Evolutionary conservation across 2,113 vertebrate species (phyloP).

Genomic region (Acanthochromis polyacanthus): DNA sequence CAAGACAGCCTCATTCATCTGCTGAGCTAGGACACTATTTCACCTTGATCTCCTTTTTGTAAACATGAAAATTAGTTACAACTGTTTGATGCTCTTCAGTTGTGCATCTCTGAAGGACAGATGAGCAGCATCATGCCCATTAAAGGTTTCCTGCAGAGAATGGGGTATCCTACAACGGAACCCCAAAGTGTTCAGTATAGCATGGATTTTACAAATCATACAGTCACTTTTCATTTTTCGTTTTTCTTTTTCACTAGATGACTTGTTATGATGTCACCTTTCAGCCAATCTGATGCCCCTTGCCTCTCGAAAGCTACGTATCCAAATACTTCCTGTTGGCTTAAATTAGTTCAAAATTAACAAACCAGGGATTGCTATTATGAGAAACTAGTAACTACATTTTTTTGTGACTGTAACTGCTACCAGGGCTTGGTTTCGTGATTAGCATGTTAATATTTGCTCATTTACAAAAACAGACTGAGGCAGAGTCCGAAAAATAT

Average conservation of each 20-base stretch:
- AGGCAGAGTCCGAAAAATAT: neutral
- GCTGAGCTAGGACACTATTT: slow-evolving; percentile 7
- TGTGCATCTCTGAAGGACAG: slow-evolving; percentile 21
- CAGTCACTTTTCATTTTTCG: neutral
- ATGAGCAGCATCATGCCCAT: neutral
- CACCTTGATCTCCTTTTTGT: slow-evolving; percentile 40
- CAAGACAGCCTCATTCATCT: slow-evolving; percentile 35
- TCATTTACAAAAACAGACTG: neutral
- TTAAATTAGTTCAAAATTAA: neutral
- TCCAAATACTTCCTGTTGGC: neutral
- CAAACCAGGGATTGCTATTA: neutral
- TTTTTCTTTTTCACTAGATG: neutral
- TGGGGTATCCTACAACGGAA: neutral
- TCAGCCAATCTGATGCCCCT: neutral
- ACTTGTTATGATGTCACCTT: neutral
- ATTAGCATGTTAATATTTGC: neutral
- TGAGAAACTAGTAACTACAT: too few relatives aligned
- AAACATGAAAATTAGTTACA: slow-evolving; percentile 46
- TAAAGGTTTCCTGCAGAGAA: neutral
- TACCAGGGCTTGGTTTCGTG: neutral
- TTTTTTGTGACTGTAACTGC: too few relatives aligned
- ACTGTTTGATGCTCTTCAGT: slow-evolving; percentile 8
- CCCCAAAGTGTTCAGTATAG: neutral
- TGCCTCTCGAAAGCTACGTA: neutral
- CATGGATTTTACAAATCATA: neutral